Conservation (phyloP, 2,797 vertebrate genomes). For the Balearica regulorum region DNA sequence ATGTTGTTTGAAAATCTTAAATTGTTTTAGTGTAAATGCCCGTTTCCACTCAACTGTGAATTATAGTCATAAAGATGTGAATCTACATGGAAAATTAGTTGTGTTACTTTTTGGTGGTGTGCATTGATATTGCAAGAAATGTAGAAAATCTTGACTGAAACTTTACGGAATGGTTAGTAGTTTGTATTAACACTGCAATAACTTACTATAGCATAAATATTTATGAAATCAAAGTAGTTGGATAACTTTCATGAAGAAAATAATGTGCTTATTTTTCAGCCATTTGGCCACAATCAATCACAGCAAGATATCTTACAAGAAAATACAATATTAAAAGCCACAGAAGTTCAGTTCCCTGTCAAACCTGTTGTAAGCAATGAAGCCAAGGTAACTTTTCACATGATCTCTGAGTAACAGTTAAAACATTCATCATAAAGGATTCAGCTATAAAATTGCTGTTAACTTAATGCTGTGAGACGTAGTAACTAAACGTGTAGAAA, state of each 20-base stretch:
- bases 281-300: slow-evolving; percentile 99
- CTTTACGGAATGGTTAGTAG: background rate
- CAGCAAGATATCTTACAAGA: slow-evolving; percentile 99
- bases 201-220: background rate
- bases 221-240: slow-evolving; percentile 10
- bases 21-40: background rate
- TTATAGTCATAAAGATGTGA: background rate
- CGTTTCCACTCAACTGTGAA: background rate
- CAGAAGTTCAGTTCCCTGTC: slow-evolving; percentile 97
- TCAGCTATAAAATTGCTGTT: background rate
- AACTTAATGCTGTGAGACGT: background rate
- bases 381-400: slow-evolving; percentile 86
- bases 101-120: background rate
- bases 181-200: background rate
- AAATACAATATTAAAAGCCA: slow-evolving; percentile 99
- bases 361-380: slow-evolving; percentile 98
- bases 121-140: background rate
- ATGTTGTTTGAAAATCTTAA: background rate
- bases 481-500: background rate
- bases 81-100: background rate
- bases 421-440: background rate
- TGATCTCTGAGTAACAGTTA: background rate
- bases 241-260: slow-evolving; percentile 17
- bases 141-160: background rate
- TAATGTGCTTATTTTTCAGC: slow-evolving; percentile 76